These are phyloP conservation scores for Cyprinella venusta DNA, from an alignment of 2,797 vertebrate genomes.

Conservation along the genomic window DNA sequence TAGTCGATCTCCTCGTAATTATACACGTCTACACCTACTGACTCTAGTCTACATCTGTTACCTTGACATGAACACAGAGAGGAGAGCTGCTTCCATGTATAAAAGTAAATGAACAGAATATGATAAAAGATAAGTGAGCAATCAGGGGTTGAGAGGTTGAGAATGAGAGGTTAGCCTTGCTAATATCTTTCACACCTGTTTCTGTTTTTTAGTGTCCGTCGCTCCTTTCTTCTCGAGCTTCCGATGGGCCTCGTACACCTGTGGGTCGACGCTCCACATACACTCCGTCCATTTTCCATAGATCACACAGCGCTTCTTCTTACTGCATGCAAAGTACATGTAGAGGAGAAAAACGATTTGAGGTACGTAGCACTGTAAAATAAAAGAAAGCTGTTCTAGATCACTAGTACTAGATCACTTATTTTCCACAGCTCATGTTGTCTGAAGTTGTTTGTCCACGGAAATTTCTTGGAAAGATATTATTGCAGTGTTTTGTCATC, in stretches of 20 bases:
- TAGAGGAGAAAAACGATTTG: neutral
- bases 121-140: neutral
- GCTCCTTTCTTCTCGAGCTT: slow-evolving; percentile 85
- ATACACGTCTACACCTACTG: neutral
- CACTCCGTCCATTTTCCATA: slow-evolving; percentile 99
- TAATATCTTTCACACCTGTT: slow-evolving; percentile 74
- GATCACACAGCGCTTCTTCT: slow-evolving; percentile 91
- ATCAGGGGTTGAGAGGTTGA: neutral
- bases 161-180: too few relatives aligned
- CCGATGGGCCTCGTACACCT: slow-evolving; percentile 82
- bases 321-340: slow-evolving; percentile 74
- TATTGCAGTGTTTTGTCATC: neutral
- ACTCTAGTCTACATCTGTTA: neutral
- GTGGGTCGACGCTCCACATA: slow-evolving; percentile 90
- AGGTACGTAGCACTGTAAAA: neutral
- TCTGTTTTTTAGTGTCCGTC: slow-evolving; percentile 80
- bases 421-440: neutral
- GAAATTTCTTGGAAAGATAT: neutral
- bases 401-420: too few relatives aligned
- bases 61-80: neutral
- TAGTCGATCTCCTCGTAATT: neutral
- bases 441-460: neutral
- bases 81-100: neutral
- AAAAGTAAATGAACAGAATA: neutral
- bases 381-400: neutral